These are phyloP conservation scores for Steatornis caripensis DNA, from an alignment of 2,113 vertebrate genomes.

Conservation along the genomic window DNA sequence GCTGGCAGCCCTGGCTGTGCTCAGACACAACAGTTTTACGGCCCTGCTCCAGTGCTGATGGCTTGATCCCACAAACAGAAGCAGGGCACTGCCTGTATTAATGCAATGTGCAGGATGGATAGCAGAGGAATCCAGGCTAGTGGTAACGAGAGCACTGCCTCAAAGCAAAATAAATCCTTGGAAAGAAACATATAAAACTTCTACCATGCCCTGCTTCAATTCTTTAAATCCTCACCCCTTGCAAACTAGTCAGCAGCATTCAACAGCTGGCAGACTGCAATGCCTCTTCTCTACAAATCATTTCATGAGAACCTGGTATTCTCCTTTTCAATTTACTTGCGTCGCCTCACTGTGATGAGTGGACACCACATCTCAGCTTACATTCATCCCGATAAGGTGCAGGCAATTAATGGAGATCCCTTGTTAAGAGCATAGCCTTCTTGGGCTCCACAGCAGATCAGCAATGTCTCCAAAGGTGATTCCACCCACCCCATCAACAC, in stretches of 20 bases:
- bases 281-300: neutral
- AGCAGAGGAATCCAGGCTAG: neutral
- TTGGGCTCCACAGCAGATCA: neutral
- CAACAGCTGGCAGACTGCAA: neutral
- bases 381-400: neutral
- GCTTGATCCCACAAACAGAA: neutral
- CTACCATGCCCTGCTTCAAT: neutral
- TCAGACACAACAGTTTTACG: neutral
- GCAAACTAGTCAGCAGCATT: neutral
- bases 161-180: neutral
- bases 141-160: neutral
- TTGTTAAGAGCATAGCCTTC: neutral
- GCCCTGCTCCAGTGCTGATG: neutral
- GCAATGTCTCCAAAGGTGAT: neutral
- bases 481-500: neutral
- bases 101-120: accelerated
- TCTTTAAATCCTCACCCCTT: neutral
- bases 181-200: accelerated
- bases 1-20: neutral
- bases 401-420: neutral
- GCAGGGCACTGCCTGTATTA: neutral
- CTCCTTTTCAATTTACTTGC: neutral
- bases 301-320: neutral
- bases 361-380: neutral
- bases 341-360: neutral